These are phyloP conservation scores for Cyprinodon diabolis DNA, from an alignment of 2,797 vertebrate species.

Conservation along the genomic window DNA sequence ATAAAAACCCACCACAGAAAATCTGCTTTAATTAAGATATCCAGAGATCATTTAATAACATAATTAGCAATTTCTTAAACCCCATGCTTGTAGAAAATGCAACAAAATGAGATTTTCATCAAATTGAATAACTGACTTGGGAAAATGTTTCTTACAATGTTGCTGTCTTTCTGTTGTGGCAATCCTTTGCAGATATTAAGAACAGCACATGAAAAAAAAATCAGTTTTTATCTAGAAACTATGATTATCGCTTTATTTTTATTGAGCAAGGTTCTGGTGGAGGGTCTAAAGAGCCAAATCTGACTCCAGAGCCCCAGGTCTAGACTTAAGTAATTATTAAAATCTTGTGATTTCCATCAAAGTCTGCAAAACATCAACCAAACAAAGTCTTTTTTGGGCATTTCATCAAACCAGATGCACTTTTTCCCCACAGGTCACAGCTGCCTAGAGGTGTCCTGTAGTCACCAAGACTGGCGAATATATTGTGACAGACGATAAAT, in stretches of 20 bases:
- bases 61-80: neutral
- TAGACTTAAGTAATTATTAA: too few relatives aligned
- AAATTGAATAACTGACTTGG: neutral
- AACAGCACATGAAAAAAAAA: too few relatives aligned
- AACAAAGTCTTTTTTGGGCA: neutral
- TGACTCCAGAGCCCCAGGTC: neutral
- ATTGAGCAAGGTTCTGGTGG: neutral
- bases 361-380: neutral
- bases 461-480: conserved; percentile 41
- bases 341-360: neutral
- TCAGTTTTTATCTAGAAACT: too few relatives aligned
- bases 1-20: neutral
- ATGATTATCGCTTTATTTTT: neutral
- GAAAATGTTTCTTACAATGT: neutral
- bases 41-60: neutral
- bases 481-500: conserved; percentile 69
- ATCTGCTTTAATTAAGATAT: neutral
- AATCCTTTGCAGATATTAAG: neutral
- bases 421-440: conserved; percentile 41
- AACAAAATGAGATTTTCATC: neutral
- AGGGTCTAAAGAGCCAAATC: neutral
- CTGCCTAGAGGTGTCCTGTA: conserved; percentile 50
- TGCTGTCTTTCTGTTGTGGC: neutral
- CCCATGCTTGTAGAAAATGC: neutral
- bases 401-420: conserved; percentile 22